Base-by-base conservation (phyloP, 1,140 invertebrate genomes). In the Chironomus tepperi region DNA sequence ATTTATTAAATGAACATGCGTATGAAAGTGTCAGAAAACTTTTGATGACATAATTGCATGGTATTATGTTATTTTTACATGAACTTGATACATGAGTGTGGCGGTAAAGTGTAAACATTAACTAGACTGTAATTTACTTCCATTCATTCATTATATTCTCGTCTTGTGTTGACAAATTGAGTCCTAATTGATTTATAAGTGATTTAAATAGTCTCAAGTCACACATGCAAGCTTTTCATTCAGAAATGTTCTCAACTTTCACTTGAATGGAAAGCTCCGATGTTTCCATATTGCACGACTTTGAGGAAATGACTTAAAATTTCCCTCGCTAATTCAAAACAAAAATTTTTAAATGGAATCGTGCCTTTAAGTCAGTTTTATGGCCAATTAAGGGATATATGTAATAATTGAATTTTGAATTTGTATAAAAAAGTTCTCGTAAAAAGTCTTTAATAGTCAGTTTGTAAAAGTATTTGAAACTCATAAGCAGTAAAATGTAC, bases 11-110 rank as follows among this genome's bases (percentile, higher is more conserved):
- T 47, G 9, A 47, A 57, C n/a, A 57, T 12, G 5, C n/a, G n/a
- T 57, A 15, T 5, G n/a, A n/a, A 57, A 10, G n/a, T n/a, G n/a
- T 57, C n/a, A 57, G 12, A 57, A n/a, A 57, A n/a, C 5, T 15
- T n/a, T 57, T 70, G 18, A 70, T 70, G 65, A 70, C 65, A 70
- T 70, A 70, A 70, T 70, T 70, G 19, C 65, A 70, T 70, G 18
- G 65, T 70, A n/a, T 57, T 57, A 34, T 34, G 24, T 70, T 16
- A 70, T 70, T 70, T 70, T 18, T 16, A 18, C 65, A 57, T 57
- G 47, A 57, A 57, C 47, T 57, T 57, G 47, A 57, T 57, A n/a
- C 12, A 57, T 57, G 12, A 15, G 15, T n/a, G 12, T n/a, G 12
- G n/a, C n/a, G 12, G 5, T 57, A 15, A 57, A 57, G 47, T 57